A percentile compares a stretch with the other conserved stretches of the same genome.
phyloP scores from a whole-genome alignment of 2,113 vertebrate species.

The Motacilla alba region DNA sequence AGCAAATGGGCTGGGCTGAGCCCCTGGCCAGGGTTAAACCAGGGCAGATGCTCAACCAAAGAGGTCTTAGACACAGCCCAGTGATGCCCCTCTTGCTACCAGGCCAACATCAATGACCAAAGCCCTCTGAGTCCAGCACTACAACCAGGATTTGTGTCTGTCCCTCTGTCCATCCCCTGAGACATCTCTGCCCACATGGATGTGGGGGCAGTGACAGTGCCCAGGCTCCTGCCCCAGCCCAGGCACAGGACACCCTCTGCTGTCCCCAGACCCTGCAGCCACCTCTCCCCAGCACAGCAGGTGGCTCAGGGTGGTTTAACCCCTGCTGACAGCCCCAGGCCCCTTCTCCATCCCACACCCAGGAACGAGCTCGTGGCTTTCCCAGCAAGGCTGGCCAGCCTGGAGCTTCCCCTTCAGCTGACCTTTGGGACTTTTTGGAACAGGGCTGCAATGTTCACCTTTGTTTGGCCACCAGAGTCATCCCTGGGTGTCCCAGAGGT shows the following conservation, averaged over 20 bases:
- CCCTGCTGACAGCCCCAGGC: neutral
- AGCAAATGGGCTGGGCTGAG: neutral
- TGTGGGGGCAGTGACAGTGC: accelerated
- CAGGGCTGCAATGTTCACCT: accelerated
- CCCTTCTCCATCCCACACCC: neutral
- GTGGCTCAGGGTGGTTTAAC: neutral
- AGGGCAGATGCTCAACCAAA: neutral
- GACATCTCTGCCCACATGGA: accelerated
- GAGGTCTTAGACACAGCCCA: neutral
- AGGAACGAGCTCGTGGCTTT: accelerated
- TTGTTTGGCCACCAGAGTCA: accelerated
- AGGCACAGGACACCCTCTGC: accelerated
- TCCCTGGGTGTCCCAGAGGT: neutral
- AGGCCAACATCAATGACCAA: neutral
- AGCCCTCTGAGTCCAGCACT: too few relatives aligned
- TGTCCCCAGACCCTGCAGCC: neutral
- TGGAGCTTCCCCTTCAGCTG: neutral
- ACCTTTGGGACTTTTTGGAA: neutral
- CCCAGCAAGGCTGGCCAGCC: neutral
- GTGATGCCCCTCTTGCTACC: accelerated
- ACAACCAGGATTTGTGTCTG: too few relatives aligned
- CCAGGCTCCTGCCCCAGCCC: neutral
- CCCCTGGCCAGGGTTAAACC: neutral
- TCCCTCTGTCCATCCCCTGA: neutral
- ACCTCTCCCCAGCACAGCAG: neutral